These are phyloP conservation scores for Neoarius graeffei DNA, from an alignment of 2,113 vertebrate genomes.

Conservation along the genomic window DNA sequence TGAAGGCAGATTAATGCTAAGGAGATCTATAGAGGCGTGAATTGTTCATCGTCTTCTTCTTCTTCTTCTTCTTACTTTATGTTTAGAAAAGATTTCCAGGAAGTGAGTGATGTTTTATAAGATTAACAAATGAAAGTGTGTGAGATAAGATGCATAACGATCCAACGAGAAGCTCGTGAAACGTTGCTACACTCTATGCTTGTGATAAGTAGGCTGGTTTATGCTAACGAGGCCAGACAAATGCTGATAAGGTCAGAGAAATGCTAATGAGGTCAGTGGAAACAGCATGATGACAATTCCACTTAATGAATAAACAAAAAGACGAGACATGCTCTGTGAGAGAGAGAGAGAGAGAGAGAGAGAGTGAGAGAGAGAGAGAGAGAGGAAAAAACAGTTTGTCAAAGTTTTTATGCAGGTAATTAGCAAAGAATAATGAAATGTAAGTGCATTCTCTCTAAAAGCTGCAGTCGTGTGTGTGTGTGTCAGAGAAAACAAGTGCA, in stretches of 20 bases:
- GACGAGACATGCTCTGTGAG: not conserved
- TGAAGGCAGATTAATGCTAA: not conserved
- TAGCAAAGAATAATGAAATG: not conserved
- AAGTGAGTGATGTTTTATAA: not conserved
- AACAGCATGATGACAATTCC: constrained; percentile 24
- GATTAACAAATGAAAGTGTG: not conserved
- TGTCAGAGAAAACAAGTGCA: not conserved
- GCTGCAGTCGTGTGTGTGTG: not conserved
- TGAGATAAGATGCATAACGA: not conserved
- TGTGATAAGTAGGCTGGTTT: not conserved
- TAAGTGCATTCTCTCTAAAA: not conserved
- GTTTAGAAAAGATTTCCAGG: not conserved
- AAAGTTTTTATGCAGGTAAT: not conserved
- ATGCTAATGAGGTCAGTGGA: constrained; percentile 14
- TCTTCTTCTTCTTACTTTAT: too few relatives aligned
- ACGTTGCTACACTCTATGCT: not conserved
- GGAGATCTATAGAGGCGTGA: not conserved
- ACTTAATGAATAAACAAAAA: constrained; percentile 36
- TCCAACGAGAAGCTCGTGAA: not conserved
- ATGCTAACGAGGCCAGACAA: not conserved
- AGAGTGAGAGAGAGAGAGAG: not conserved
- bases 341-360: not conserved
- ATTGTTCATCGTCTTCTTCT: not conserved
- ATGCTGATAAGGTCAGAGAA: constrained; percentile 4
- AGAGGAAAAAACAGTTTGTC: not conserved